Evolutionary conservation across 2,797 vertebrate species (phyloP), one percentile per base, ranked within the genome.

Genomic region (Decapterus maruadsi): DNA sequence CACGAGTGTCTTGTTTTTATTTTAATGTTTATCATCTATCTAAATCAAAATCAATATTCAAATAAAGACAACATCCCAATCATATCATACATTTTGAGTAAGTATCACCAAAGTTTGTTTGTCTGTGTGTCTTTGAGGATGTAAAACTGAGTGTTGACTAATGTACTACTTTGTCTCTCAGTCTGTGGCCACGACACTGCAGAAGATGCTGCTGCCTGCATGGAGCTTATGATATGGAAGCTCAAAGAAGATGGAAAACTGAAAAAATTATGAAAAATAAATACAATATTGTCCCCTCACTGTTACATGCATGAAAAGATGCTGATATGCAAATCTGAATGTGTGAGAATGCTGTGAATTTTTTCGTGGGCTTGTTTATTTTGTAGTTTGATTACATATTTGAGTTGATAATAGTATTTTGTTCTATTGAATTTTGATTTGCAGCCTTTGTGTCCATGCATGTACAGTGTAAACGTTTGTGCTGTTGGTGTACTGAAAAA

Each of bases 181-280:
- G 95, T 92, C 84, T 87, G 51, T 81, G 95, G 95, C 50, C 95
- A 95, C 19, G 92, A 95, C 87, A 95, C 95, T 48, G 93, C 84
- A 48, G 96, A 96, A 51, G 94, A 95, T 34, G 95, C 95, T 40
- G 46, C 77, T 0, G 92, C 94, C 26, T 96, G 93, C 78, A 95
- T 96, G 94, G 96, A 96, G 72, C 93, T 96, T 8, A 94, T 96
- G 86, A 82, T 96, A 38, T 96, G 95, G 95, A 96, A 95, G 77
- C 77, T 95, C n/a, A 96, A 95, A 84, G 93, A 95, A 72, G 95
- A 96, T 60, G 90, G 92, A n/a, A 96, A 95, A 93, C 75, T 87
- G n/a, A 96, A 92, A 81, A 94, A 95, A 91, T 81, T 6, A 80
- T 91, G 78, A 14, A 31, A 80, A 86, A 83, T 82, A 91, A 85